A percentile compares a stretch with the other conserved stretches of the same genome.
Evolutionary conservation across 2,113 vertebrate genomes (phyloP).

Genomic region (Brachirus orientalis): DNA sequence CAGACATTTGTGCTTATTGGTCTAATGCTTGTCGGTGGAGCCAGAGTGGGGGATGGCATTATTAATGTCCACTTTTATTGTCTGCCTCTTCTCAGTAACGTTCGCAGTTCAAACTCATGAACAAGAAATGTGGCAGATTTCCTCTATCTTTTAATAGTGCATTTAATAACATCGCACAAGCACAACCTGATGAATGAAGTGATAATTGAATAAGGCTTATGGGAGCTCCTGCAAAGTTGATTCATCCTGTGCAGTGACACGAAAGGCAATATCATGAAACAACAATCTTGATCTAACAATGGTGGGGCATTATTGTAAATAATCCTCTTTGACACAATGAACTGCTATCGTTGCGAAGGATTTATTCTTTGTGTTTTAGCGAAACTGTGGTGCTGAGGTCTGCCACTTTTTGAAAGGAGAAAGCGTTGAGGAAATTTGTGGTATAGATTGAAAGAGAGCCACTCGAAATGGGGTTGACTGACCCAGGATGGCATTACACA

Average conservation of each 20-base stretch:
- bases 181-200: constrained; percentile 42
- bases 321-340: constrained; percentile 69
- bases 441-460: constrained; percentile 73
- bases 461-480: constrained; percentile 78
- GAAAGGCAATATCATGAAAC: constrained; percentile 40
- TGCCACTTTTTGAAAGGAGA: constrained; percentile 59
- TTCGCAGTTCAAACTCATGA: constrained; percentile 47
- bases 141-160: constrained; percentile 17
- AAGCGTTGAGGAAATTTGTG: constrained; percentile 58
- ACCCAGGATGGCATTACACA: constrained; percentile 70
- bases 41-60: constrained; percentile 54
- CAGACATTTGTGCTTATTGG: constrained; percentile 64
- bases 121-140: constrained; percentile 27
- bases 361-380: constrained; percentile 67
- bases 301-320: constrained; percentile 50
- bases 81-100: constrained; percentile 53
- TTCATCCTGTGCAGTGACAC: constrained; percentile 26
- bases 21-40: constrained; percentile 64
- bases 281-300: constrained; percentile 54
- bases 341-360: constrained; percentile 56
- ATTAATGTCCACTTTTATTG: constrained; percentile 65
- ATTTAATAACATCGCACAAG: constrained; percentile 27
- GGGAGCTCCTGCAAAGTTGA: constrained; percentile 9
- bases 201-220: constrained; percentile 36
- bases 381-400: constrained; percentile 38